A percentile compares a stretch with the other conserved stretches of the same genome.
These are phyloP conservation scores for Panorpa germanica DNA, from an alignment of 2,888 invertebrate genomes.

Conservation along the genomic window DNA sequence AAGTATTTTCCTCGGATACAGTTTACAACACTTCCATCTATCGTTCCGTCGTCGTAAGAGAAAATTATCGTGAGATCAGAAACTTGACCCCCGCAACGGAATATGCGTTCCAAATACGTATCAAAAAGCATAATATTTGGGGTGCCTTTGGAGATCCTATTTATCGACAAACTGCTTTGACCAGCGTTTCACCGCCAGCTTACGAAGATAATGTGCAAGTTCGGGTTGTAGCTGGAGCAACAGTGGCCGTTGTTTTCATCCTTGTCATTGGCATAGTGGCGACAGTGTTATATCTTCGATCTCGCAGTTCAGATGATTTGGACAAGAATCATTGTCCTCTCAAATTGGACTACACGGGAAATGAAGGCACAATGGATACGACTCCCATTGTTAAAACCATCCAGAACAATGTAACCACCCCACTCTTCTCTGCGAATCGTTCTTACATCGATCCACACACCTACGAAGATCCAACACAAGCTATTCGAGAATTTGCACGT, in stretches of 20 bases:
- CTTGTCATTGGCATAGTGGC: conserved; percentile 78
- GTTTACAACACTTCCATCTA: too few species aligned
- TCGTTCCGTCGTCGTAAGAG: too few species aligned
- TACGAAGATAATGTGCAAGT: conserved; percentile 81
- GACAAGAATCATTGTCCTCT: conserved; percentile 43
- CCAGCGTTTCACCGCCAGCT: conserved; percentile 42
- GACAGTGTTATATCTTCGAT: conserved; percentile 74
- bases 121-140: conserved; percentile 85
- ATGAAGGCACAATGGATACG: conserved; percentile 27
- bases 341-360: conserved; percentile 25
- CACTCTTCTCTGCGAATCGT: conserved; percentile 76
- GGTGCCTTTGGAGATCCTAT: conserved; percentile 79
- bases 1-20: too few species aligned
- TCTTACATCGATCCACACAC: conserved; percentile 98
- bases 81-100: conserved; percentile 75
- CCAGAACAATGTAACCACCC: conserved; percentile 58
- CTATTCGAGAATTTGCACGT: conserved; percentile 90
- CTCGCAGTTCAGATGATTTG: conserved; percentile 82
- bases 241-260: conserved; percentile 78
- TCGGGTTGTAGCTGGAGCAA: conserved; percentile 77
- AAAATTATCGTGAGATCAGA: too few species aligned
- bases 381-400: conserved; percentile 26
- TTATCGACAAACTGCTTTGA: conserved; percentile 60
- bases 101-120: conserved; percentile 85
- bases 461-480: conserved; percentile 98